Evolutionary conservation across 2,888 invertebrate genomes (phyloP), one percentile per base, ranked within the genome.

Genomic region (Poecilobothrus nobilitatus): DNA sequence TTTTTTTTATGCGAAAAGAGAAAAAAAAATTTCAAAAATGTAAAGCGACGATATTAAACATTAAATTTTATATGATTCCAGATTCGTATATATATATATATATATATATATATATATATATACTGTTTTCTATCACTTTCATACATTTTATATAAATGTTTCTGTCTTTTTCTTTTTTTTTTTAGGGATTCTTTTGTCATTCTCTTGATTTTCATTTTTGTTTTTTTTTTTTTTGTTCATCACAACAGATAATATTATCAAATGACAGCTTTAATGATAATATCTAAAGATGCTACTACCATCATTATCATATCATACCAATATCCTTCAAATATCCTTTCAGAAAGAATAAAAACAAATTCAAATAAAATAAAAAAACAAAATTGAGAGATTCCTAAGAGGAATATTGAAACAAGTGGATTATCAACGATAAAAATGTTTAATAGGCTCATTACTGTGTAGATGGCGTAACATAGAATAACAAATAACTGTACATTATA

Each of bases 321-420:
- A 53, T 53, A 53, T 53, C 53, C 53, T 53, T 53, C n/a, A 18
- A 53, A 53, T 53, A 53, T 53, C 53, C 53, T 53, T 53, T 53
- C 53, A 4, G 18, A 53, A 53, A 44, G 12, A 18, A 53, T 12
- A 18, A 53, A 53, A 53, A 37, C 37, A 37, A 37, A 37, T 8
- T 2, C 12, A 37, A 37, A 10, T 5, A 37, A 53, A 53, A 53
- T 9, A 15, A 53, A 53, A 53, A 53, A 53, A 53, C 1, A 53
- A 53, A 53, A 4, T 18, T 12, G 6, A 53, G 18, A 53, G 53
- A 53, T 53, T 53, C 53, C 53, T 53, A 53, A 53, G 53, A 53
- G 53, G 53, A 53, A 53, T 53, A 53, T 53, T 53, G 53, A 53
- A 53, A 53, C 53, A 53, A 53, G 53, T 53, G 53, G 53, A 53